A percentile compares a stretch with the other conserved stretches of the same genome.
Conservation (phyloP, 2,113 vertebrate species). For the Pycnonotus jocosus region DNA sequence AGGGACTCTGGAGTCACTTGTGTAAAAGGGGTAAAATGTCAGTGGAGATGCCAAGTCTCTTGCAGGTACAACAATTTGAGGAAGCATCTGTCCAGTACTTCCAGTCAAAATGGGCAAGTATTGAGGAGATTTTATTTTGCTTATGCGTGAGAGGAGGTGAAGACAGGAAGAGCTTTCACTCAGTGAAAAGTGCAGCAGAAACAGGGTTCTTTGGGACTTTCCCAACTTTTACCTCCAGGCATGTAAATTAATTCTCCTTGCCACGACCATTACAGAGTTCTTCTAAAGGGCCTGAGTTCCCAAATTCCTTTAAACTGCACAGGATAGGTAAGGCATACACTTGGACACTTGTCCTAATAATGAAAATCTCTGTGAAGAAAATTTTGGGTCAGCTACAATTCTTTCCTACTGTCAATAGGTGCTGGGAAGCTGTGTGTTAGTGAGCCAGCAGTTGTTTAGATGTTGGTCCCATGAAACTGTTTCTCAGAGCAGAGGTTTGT, state of each 20-base stretch:
- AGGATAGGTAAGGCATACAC: not conserved
- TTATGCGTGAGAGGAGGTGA: not conserved
- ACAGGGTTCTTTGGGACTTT: not conserved
- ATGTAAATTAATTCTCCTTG: not conserved
- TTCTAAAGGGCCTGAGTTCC: not conserved
- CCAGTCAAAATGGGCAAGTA: not conserved
- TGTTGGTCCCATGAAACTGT: not conserved
- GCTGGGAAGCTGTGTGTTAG: not conserved
- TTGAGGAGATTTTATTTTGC: not conserved
- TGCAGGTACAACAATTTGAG: not conserved
- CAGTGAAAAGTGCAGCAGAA: not conserved
- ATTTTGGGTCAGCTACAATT: not conserved
- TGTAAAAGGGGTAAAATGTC: not conserved
- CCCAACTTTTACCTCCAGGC: not conserved
- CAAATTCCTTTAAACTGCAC: not conserved
- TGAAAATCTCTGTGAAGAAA: not conserved
- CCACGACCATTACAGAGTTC: not conserved
- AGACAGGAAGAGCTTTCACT: not conserved
- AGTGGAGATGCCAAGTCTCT: not conserved
- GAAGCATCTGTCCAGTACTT: not conserved
- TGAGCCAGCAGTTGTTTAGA: not conserved
- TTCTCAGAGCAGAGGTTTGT: not conserved
- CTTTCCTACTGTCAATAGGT: not conserved
- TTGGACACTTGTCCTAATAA: not conserved
- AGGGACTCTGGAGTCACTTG: not conserved